Evolutionary conservation across 2,113 vertebrate genomes (phyloP), one percentile per base, ranked within the genome.

Genomic region (Lasiurus borealis): DNA sequence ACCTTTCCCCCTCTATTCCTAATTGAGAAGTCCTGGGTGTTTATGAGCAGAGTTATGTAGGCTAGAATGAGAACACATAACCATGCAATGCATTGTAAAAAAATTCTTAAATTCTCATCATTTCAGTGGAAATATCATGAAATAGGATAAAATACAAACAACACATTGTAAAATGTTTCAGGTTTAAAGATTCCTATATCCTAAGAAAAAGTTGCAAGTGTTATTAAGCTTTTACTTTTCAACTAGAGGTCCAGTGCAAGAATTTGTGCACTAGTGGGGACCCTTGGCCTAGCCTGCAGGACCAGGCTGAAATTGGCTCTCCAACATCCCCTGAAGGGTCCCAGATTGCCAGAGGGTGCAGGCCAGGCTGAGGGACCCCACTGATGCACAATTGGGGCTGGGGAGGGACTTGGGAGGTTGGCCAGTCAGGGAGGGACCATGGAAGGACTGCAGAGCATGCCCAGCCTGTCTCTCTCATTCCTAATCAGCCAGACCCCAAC

Each of bases 21-120:
- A n/a, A 48, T 66, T 34, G 27, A 85, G 31, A 48, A 13, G n/a
- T 54, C 68, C 50, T 52, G 29, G 48, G 27, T 83, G 9, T 87
- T 46, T 90, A 57, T 29, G 87, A 76, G 34, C 4, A 83, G 50
- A 62, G 57, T 78, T 15, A 68, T 75, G 23, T 29, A 29, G 16
- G n/a, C 50, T 91, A 72, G 8, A 91, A 52, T 77, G 14, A 69
- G 57, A 50, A 77, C 46, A 90, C 36, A n/a, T 18, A 73, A n/a
- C 9, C 15, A 9, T 40, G 29, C 19, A 50, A 69, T 19, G 27
- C 6, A 54, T 23, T 71, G 75, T 84, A 31, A 68, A 3, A 64
- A 84, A 88, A 94, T 62, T 66, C 8, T 78, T 75, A 87, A 88
- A 94, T 62, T 66, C 8, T 78, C 69, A 31, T n/a, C n/a, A 95